Evolutionary conservation across 2,113 vertebrate genomes (phyloP).

Genomic region (rabbit (Oryctolagus cuniculus)): mOryCun1.1 NC_091445.1:33107501-33108000

Average conservation of each 20-base stretch:
- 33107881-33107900: neutral
- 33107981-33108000: slow-evolving; percentile 31
- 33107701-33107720: neutral
- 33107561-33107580: neutral
- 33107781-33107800: neutral
- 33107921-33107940: neutral
- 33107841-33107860: neutral
- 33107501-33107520: neutral
- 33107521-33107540: neutral
- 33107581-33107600: neutral
- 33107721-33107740: neutral
- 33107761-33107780: neutral
- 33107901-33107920: neutral
- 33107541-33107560: neutral
- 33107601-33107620: neutral
- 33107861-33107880: neutral
- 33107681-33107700: neutral
- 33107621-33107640: neutral
- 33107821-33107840: neutral
- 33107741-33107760: neutral
- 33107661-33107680: neutral
- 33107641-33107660: neutral
- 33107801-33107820: neutral
- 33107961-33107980: neutral
- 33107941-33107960: neutral